Base-by-base conservation (phyloP, 2,888 invertebrate genomes). In the Acanthosoma haemorrhoidale region DNA sequence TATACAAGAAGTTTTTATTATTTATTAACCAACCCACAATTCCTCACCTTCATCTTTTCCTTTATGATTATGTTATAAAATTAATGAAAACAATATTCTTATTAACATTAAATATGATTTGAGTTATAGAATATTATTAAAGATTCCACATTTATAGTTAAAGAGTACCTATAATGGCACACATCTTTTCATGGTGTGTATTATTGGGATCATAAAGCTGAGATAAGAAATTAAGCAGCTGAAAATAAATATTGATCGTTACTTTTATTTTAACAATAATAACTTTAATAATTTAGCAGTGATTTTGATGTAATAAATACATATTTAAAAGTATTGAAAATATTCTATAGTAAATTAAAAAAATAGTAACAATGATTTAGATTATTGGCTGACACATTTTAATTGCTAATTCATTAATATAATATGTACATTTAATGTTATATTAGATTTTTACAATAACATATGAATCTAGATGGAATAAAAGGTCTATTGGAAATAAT, bases 101-200 rank as follows among this genome's bases (percentile, higher is more conserved):
- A n/a, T n/a, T n/a, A n/a, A 18, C 29, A 16, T 32, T 59, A 32
- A 29, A 32, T 13, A 31, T 59, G 1, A 31, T 16, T 11, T 25
- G 16, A 1, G 6, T 32, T n/a, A n/a, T 15, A 59, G 29, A 25
- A 16, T 18, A 16, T 9, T 31, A 13, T 59, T 6, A 59, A 11
- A 16, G 5, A 11, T 36, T 36, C 38, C n/a, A 36, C n/a, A 36
- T 11, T 4, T 32, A 59, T 59, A 34, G 5, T 59, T 59, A n/a
- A 13, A 59, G 3, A 59, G 15, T 31, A 59, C 1, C 16, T 34
- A 25, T 51, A 25, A 51, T n/a, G n/a, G 51, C 51, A 51, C 51
- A 51, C 51, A 51, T 51, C 51, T 51, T 21, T 25, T 51, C 51
- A 51, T 51, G 51, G 51, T 51, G 51, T 51, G 51, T 51, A 51